These are phyloP conservation scores for Cydia pomonella DNA, from an alignment of 1,140 invertebrate species.

Conservation along the genomic window DNA sequence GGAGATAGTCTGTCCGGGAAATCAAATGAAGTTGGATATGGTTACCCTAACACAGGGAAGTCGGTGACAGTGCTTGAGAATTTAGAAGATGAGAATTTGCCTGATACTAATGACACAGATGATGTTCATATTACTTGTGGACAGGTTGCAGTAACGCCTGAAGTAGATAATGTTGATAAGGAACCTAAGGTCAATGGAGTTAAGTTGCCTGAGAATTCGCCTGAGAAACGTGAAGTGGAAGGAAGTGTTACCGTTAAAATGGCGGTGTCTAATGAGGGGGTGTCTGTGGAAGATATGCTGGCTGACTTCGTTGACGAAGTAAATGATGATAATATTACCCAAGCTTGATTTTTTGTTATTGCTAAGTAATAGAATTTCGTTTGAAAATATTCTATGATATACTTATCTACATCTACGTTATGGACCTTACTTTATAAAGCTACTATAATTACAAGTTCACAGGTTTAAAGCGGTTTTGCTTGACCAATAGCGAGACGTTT, in stretches of 20 bases:
- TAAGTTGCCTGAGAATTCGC: constrained; percentile 34
- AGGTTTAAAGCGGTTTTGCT: no score
- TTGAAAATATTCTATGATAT: no score
- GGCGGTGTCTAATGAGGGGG: constrained; percentile 45
- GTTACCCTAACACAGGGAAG: constrained; percentile 50
- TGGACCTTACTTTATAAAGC: no score
- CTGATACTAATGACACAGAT: constrained; percentile 66
- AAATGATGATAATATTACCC: constrained; percentile 48
- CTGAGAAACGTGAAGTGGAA: constrained; percentile 25
- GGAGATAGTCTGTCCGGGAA: constrained; percentile 41
- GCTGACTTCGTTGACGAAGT: constrained; percentile 77
- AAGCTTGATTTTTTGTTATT: constrained; percentile 37
- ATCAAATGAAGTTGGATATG: constrained; percentile 62
- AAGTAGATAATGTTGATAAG: constrained; percentile 44
- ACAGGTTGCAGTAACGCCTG: constrained; percentile 52
- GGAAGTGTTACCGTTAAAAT: constrained; percentile 36
- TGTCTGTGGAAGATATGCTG: constrained; percentile 70
- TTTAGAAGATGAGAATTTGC: constrained; percentile 61
- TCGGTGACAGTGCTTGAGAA: constrained; percentile 56
- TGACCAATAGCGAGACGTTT: no score
- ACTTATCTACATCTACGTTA: no score
- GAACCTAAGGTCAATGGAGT: constrained; percentile 53
- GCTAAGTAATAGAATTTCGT: background rate
- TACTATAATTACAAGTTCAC: no score
- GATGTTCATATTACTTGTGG: constrained; percentile 71